Conservation (phyloP, 2,797 vertebrate genomes). For the Triplophysa yarkandensis region DNA sequence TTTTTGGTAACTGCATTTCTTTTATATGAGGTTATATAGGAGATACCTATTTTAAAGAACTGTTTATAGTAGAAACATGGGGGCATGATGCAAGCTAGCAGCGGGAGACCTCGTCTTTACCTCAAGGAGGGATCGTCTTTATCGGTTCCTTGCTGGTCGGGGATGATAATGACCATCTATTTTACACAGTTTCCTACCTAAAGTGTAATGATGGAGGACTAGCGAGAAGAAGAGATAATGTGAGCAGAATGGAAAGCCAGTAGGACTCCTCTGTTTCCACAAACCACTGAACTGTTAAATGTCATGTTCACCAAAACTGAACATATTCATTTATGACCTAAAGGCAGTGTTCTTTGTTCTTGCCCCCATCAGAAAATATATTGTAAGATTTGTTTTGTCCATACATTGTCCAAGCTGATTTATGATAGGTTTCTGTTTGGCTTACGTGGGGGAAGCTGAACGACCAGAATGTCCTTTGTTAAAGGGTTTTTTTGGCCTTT, state of each 20-base stretch:
- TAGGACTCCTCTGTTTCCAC: conserved; percentile 32
- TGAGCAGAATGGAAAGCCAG: conserved; percentile 47
- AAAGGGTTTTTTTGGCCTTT: neutral
- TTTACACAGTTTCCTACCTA: conserved; percentile 41
- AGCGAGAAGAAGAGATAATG: conserved; percentile 39
- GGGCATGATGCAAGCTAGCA: conserved; percentile 38
- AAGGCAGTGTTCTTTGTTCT: neutral
- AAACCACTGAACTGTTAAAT: conserved; percentile 40
- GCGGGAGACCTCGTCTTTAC: conserved; percentile 39
- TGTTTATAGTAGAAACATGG: conserved; percentile 31
- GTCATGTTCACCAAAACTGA: conserved; percentile 1
- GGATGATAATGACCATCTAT: conserved; percentile 48
- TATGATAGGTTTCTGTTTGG: neutral
- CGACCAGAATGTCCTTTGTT: neutral
- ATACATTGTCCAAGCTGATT: neutral
- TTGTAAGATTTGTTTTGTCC: neutral
- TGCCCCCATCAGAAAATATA: neutral
- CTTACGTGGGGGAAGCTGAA: too few relatives aligned
- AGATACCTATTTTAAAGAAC: conserved; percentile 29
- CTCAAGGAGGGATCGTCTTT: conserved; percentile 41
- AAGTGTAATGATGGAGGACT: conserved; percentile 33
- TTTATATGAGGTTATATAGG: conserved; percentile 8
- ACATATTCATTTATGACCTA: neutral
- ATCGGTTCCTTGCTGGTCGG: conserved; percentile 49
- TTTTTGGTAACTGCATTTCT: neutral